Evolutionary conservation across 2,888 invertebrate genomes (phyloP).

Genomic region (Entomobrya proxima): DNA sequence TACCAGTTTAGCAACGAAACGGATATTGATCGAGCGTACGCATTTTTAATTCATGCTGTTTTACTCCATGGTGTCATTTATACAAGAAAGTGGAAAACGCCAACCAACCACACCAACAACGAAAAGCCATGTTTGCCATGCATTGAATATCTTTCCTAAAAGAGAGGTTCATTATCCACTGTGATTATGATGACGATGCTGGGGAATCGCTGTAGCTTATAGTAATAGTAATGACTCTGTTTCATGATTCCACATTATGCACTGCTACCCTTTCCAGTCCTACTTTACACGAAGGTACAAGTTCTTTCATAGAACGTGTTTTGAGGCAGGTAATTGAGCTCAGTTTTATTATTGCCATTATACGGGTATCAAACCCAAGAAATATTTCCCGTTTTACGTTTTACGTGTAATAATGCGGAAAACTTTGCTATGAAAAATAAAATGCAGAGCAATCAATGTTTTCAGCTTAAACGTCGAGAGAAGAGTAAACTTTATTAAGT

Average conservation of each 20-base stretch:
- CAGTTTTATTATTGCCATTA: not conserved
- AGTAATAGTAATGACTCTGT: not conserved
- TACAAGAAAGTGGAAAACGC: too few relatives aligned
- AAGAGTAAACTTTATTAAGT: too few relatives aligned
- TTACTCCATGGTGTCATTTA: too few relatives aligned
- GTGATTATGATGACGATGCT: too few relatives aligned
- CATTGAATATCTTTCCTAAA: too few relatives aligned
- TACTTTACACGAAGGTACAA: not conserved
- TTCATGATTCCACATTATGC: not conserved
- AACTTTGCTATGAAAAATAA: too few relatives aligned
- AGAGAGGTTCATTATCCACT: too few relatives aligned
- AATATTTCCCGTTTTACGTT: not conserved
- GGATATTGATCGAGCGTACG: constrained; percentile 29
- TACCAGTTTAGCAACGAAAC: not conserved
- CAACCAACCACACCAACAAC: too few relatives aligned
- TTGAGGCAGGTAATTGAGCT: constrained; percentile 20
- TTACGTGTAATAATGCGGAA: too few relatives aligned
- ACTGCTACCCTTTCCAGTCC: not conserved
- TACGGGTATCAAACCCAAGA: constrained; percentile 25
- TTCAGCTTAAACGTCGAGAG: too few relatives aligned
- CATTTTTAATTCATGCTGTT: constrained; percentile 44
- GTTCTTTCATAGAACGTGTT: not conserved
- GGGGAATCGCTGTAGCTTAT: not conserved
- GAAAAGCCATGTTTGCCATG: too few relatives aligned
- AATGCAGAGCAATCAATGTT: too few relatives aligned